Evolutionary conservation across 2,113 vertebrate species (phyloP).

Genomic region (Tragelaphus buxtoni): DNA sequence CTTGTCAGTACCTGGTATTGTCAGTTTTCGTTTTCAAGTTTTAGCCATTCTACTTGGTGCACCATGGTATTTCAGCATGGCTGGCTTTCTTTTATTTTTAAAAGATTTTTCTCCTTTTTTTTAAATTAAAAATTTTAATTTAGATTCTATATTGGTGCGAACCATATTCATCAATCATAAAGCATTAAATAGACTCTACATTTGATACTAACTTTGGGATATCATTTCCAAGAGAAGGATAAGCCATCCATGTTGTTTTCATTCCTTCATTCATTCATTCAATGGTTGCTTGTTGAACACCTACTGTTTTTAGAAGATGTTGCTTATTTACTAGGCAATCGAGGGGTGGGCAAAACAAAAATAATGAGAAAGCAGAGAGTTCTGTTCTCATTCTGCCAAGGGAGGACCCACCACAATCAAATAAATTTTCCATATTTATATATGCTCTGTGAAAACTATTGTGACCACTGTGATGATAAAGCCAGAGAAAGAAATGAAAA

Average conservation of each 20-base stretch:
- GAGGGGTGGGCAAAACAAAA: not conserved
- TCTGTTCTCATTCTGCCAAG: not conserved
- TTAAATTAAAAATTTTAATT: not conserved
- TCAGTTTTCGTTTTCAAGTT: not conserved
- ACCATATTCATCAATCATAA: not conserved
- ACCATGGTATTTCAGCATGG: not conserved
- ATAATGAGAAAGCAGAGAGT: not conserved
- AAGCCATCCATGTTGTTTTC: not conserved
- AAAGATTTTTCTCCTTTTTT: not conserved
- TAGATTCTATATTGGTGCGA: not conserved
- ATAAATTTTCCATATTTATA: not conserved
- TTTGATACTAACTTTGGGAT: not conserved
- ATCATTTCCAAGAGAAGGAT: not conserved
- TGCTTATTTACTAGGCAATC: not conserved
- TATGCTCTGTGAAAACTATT: not conserved
- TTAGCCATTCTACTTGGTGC: not conserved
- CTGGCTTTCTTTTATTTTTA: not conserved
- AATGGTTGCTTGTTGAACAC: not conserved
- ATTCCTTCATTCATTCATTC: not conserved
- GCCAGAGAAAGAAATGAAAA: not conserved
- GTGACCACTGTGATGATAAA: not conserved
- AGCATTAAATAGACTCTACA: not conserved
- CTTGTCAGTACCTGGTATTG: not conserved
- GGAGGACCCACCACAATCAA: not conserved
- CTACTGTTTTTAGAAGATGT: not conserved